Evolutionary conservation across 2,113 vertebrate genomes (phyloP), one percentile per base, ranked within the genome.

Genomic region (Cygnus atratus): DNA sequence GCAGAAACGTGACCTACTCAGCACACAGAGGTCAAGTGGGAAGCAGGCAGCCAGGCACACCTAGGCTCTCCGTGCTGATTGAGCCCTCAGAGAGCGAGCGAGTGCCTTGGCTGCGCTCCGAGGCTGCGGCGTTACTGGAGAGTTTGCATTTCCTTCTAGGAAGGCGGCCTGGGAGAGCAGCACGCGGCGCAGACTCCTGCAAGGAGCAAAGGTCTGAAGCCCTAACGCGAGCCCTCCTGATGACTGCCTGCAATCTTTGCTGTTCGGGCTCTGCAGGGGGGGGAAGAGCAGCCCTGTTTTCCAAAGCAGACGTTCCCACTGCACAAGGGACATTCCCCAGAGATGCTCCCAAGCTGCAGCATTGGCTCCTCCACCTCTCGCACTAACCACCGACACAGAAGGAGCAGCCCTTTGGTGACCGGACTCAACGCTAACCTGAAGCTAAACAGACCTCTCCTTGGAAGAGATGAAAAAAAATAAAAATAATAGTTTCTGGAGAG

Each of bases 61-160:
- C 90, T 83, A 62, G 48, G 84, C 70, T n/a, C 75, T 65, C 55
- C 6, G 55, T 79, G 88, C 26, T 1, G 83, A 89, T 25, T 62
- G 74, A 94, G 78, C 87, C 95, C 95, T 89, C 31, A 3, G 10
- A 75, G 90, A 94, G 86, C 88, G 75, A 1, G 6, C 44, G 4
- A 77, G 72, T 0, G 5, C 90, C 61, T 88, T 94, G 94, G 96
- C 96, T 84, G 83, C 3, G 2, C 83, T 93, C 96, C 93, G 83
- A n/a, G 93, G 14, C 93, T 90, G 92, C 84, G 75, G 78, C 89
- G 28, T 93, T 97, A 96, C 94, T 93, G 95, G 94, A 96, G 37
- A 96, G 94, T 86, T 90, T 91, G 88, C 90, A 83, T 94, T 83
- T 96, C 93, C 88, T 94, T 95, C 96, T 95, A 96, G 95, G 94